Conservation (phyloP, 2,113 vertebrate genomes). For the Sturnus vulgaris region DNA sequence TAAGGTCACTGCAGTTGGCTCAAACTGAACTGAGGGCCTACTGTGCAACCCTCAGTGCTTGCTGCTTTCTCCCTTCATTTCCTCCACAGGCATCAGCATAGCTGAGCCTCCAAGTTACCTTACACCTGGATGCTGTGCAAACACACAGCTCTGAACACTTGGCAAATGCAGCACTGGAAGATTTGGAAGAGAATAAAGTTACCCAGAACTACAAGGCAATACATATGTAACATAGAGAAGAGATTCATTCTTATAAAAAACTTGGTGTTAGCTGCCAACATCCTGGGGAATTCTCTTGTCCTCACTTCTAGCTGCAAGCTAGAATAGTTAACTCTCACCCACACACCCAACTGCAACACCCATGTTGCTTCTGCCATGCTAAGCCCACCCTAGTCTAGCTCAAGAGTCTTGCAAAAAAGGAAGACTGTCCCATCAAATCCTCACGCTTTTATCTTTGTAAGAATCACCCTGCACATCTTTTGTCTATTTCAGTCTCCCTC, state of each 20-base stretch:
- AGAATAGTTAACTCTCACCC: not conserved
- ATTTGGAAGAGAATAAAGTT: not conserved
- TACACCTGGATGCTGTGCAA: not conserved
- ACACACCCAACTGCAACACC: not conserved
- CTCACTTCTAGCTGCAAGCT: not conserved
- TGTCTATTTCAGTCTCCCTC: not conserved
- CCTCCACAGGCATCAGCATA: not conserved
- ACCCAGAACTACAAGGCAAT: not conserved
- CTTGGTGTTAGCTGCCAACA: not conserved
- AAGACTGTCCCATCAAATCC: not conserved
- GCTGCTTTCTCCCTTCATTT: not conserved
- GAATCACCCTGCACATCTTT: not conserved
- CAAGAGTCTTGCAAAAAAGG: not conserved
- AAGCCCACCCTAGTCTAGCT: not conserved
- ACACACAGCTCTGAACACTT: not conserved
- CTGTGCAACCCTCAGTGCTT: not conserved
- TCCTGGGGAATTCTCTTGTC: not conserved
- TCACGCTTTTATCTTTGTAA: not conserved
- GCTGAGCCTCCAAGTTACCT: not conserved
- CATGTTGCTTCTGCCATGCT: not conserved
- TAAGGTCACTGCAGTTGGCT: not conserved
- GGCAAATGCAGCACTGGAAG: accelerated
- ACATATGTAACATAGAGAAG: not conserved
- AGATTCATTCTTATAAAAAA: not conserved
- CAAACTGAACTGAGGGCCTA: not conserved